These are phyloP conservation scores for Acridotheres tristis DNA, from an alignment of 2,797 vertebrate genomes.

Conservation along the genomic window DNA sequence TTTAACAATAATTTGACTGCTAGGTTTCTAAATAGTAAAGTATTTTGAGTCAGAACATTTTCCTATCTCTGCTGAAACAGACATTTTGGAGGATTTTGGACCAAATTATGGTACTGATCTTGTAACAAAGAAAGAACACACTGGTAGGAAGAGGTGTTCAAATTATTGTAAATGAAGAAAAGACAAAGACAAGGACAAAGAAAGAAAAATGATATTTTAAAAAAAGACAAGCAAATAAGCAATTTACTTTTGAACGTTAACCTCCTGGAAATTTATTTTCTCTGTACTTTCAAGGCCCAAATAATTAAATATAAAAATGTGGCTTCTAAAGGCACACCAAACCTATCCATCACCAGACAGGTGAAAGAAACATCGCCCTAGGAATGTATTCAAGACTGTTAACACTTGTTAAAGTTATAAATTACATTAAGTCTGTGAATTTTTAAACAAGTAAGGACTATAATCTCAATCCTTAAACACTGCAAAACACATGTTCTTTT, in stretches of 20 bases:
- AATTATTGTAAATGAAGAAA: neutral
- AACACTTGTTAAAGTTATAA: constrained; percentile 20
- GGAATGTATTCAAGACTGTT: neutral
- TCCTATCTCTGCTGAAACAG: neutral
- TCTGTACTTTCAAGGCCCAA: neutral
- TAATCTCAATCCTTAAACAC: constrained; percentile 35
- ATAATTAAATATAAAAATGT: neutral
- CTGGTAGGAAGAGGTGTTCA: neutral
- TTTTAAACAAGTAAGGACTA: constrained; percentile 43
- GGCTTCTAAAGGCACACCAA: neutral
- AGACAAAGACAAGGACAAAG: neutral
- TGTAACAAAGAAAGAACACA: neutral
- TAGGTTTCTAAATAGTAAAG: neutral
- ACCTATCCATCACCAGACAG: neutral
- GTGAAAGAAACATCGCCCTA: neutral
- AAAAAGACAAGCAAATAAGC: neutral
- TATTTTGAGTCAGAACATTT: neutral
- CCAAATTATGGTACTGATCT: neutral
- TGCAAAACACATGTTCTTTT: constrained; percentile 49
- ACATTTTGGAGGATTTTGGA: neutral
- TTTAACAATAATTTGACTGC: neutral
- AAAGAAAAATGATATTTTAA: neutral
- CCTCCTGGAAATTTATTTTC: neutral
- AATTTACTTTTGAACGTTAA: neutral
- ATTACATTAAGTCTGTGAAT: constrained; percentile 43